These are phyloP conservation scores for Ramphastos sulfuratus DNA, from an alignment of 2,113 vertebrate species.

Conservation along the genomic window DNA sequence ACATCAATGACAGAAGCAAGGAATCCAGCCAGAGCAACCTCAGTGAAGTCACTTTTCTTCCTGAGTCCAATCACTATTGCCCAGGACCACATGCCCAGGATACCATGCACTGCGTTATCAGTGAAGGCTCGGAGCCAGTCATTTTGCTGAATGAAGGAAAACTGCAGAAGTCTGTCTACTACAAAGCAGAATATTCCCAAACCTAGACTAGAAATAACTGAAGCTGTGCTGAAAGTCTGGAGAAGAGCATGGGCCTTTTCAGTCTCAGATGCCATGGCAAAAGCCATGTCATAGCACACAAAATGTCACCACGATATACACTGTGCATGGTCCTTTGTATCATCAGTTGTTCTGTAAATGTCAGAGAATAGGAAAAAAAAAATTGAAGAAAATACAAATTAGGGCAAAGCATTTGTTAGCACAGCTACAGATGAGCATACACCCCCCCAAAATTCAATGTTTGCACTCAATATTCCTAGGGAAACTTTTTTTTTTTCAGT, in stretches of 20 bases:
- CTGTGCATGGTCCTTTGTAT: conserved; percentile 32
- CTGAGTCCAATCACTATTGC: conserved; percentile 88
- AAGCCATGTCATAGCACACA: neutral
- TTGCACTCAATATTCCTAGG: neutral
- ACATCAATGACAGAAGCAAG: conserved; percentile 91
- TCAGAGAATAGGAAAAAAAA: conserved; percentile 21
- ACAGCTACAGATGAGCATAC: neutral
- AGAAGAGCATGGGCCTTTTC: conserved; percentile 90
- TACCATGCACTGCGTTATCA: conserved; percentile 87
- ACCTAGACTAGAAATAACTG: conserved; percentile 85
- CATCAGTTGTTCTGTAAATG: conserved; percentile 47
- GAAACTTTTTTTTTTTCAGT: neutral
- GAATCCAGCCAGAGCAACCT: conserved; percentile 89
- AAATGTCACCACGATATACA: conserved; percentile 8
- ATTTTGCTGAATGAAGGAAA: conserved; percentile 84
- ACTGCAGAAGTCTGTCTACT: conserved; percentile 84
- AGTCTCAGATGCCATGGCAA: conserved; percentile 87
- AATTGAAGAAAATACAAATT: neutral
- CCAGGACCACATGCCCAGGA: conserved; percentile 96
- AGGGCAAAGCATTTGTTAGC: neutral
- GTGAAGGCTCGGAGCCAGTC: conserved; percentile 87
- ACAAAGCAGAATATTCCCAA: conserved; percentile 89
- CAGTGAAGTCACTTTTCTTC: conserved; percentile 91
- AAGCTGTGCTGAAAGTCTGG: conserved; percentile 88
- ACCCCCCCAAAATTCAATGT: neutral